Evolutionary conservation across 2,113 vertebrate species (phyloP), one percentile per base, ranked within the genome.

Genomic region (Tringa solitaria): DNA sequence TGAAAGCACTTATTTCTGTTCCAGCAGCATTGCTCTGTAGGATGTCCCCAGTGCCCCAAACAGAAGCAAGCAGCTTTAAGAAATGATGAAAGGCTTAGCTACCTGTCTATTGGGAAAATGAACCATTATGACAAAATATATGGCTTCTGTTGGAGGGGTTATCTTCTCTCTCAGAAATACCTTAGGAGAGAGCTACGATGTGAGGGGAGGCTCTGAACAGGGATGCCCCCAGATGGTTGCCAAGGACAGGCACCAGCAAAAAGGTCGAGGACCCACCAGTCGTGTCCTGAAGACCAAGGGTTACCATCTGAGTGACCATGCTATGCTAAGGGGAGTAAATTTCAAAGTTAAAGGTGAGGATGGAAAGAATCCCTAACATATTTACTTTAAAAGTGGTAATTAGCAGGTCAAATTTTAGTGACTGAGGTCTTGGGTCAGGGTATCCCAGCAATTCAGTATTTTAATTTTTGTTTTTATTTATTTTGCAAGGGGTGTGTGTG

Each of bases 161-260:
- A 14, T 64, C 35, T 26, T 65, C 51, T 84, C 37, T 54, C 35
- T 87, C 43, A 27, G 28, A 72, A 89, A 60, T 39, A 11, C 30
- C 33, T 60, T 37, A 46, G 3, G 19, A 77, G 33, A 80, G 16
- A 61, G 22, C 30, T 76, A 2, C 2, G 3, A 17, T 21, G 14
- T 0, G 0, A 74, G 18, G 9, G 16, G 53, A 87, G 37, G 19
- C 10, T 70, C 51, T 68, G 64, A 82, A 87, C n/a, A 0, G 11
- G 51, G 28, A 2, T 50, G 9, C 4, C 46, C 16, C 22, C 1
- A 1, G 39, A 23, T 1, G 2, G 19, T 27, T 8, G 2, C 14
- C 2, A 1, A 32, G 32, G 51, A 93, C 89, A 50, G 12, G 37
- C 28, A 59, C n/a, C 26, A 10, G 48, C 1, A 1, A 35, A 83